Base-by-base conservation (phyloP, 2,888 invertebrate genomes). In the Polydrusus pterygomalis region DNA sequence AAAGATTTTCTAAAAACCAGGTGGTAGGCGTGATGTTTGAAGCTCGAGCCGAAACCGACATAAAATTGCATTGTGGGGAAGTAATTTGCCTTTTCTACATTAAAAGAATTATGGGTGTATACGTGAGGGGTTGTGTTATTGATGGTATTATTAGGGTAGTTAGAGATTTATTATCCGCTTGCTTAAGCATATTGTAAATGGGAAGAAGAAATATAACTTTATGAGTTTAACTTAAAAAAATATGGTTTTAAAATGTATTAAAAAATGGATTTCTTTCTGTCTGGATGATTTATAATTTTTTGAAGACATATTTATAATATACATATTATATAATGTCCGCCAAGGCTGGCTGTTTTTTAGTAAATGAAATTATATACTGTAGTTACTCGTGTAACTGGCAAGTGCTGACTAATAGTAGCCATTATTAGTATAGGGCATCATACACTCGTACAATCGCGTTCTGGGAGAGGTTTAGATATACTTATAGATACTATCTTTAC, bases 11-110 rank as follows among this genome's bases (percentile, higher is more conserved):
- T 74, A 81, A 83, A 85, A 83, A 81, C 85, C 85, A 85, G 85
- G 84, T 85, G 85, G 84, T 81, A 84, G 84, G 85, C 85, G 85
- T 85, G 84, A 85, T 83, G 84, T 85, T 85, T 83, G 80, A 81
- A 81, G 80, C 81, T 80, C 45, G 40, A 56, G 62, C 67, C 74
- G 49, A 54, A 60, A 67, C 71, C 73, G 64, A 73, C 74, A 71
- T 77, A 78, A 79, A 79, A 74, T 75, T 73, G 75, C 58, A 77
- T 77, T 79, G 74, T 76, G 75, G 74, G 62, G 77, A 62, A 71
- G 75, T 67, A 67, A 76, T 77, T 72, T 75, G 74, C 72, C 68
- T 54, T 75, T 65, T 60, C 58, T 10, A 13, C 64, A 64, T 63
- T 70, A 78, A 74, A 71, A 73, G 62, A 74, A 62, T 65, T 45